phyloP scores from a whole-genome alignment of 2,888 invertebrate genomes.

The Plebejus anna region DNA sequence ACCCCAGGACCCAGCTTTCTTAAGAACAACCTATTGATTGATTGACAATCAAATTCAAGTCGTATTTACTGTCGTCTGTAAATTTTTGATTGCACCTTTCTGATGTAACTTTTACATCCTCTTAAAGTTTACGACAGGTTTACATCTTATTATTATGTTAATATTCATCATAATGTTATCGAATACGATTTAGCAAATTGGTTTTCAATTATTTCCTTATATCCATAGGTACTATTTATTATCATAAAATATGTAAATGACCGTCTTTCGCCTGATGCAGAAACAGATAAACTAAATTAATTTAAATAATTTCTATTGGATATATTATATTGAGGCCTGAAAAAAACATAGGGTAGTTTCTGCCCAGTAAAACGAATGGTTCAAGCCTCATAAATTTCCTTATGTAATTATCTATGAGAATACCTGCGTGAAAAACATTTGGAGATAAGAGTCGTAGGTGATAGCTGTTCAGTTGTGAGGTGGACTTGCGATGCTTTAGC shows the following conservation, averaged over 20 bases:
- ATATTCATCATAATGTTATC: neutral
- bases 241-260: neutral
- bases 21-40: neutral
- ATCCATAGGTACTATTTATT: neutral
- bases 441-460: too few species aligned
- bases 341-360: too few species aligned
- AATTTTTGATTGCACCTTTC: neutral
- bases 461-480: too few species aligned
- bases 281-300: neutral
- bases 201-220: neutral
- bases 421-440: too few species aligned
- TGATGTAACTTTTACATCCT: neutral
- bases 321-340: too few species aligned
- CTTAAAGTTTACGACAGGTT: neutral
- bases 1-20: slow-evolving; percentile 18
- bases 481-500: too few species aligned
- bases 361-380: too few species aligned
- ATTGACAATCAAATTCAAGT: neutral
- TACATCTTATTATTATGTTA: neutral
- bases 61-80: neutral
- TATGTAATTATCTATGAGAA: too few species aligned
- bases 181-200: neutral
- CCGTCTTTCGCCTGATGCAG: neutral
- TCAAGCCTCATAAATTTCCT: too few species aligned
- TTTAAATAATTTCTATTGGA: neutral